Base-by-base conservation (phyloP, 2,113 vertebrate species). In the Erinaceus europaeus region DNA sequence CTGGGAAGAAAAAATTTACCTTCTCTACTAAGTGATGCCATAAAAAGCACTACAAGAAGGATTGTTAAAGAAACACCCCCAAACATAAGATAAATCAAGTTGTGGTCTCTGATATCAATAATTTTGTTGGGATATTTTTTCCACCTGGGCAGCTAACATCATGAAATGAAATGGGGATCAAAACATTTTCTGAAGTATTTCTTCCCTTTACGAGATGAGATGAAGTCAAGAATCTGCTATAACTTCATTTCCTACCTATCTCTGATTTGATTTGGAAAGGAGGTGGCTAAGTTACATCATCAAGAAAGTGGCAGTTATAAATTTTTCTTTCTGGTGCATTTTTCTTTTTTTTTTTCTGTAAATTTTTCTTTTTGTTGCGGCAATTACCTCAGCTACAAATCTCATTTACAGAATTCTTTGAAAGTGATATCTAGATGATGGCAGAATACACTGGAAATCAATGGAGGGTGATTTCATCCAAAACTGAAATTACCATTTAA, bases 341-440 rank as follows among this genome's bases (percentile, higher is more conserved):
- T 95, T n/a, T n/a, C n/a, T n/a, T n/a, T n/a, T n/a, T n/a, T n/a
- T n/a, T n/a, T n/a, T n/a, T n/a, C n/a, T n/a, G n/a, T n/a, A n/a
- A n/a, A n/a, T n/a, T n/a, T n/a, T n/a, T n/a, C n/a, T n/a, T 96
- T 97, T 97, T 95, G 93, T 90, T 84, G 79, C 93, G 96, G 94
- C 96, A 97, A 96, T 97, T 97, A 96, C 96, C 93, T 95, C 91
- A 94, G 94, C 96, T 96, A 95, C 96, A 97, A 97, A 97, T 97
- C 97, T 97, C 96, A 97, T 97, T 97, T 97, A 94, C 93, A 94
- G 96, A 96, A 95, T 90, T 94, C 97, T 96, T 97, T 97, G 95
- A 96, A 97, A 97, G 86, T 91, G 83, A 76, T 95, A 93, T 93
- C 89, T 94, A 85, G 91, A 94, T 29, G 94, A 97, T 96, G 90